A percentile compares a stretch with the other conserved stretches of the same genome.
Conservation (phyloP, 2,113 vertebrate species). For the Prinia subflava region DNA sequence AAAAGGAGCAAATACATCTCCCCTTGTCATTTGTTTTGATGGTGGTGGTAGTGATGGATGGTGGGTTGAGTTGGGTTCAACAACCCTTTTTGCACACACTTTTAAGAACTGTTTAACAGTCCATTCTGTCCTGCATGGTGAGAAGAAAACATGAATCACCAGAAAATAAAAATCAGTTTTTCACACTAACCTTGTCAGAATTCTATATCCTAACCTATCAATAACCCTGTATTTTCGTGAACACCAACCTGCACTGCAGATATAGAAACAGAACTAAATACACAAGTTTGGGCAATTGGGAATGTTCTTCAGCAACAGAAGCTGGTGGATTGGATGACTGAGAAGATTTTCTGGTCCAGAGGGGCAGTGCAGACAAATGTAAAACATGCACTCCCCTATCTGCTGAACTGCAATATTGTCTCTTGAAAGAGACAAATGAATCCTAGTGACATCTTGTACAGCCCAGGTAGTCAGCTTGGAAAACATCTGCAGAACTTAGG, state of each 20-base stretch:
- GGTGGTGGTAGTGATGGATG: not conserved
- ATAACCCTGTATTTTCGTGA: not conserved
- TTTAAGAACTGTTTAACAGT: not conserved
- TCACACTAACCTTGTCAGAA: not conserved
- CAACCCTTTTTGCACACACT: not conserved
- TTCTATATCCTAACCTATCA: not conserved
- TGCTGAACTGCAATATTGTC: not conserved
- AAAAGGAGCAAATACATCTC: not conserved
- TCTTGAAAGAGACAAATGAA: not conserved
- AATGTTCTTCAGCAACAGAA: not conserved
- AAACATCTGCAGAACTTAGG: not conserved
- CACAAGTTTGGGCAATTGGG: fast-evolving
- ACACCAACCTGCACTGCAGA: not conserved
- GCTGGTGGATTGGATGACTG: not conserved
- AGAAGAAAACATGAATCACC: not conserved
- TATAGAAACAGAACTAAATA: not conserved
- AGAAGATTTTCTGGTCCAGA: not conserved
- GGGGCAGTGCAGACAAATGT: fast-evolving
- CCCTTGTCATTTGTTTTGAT: not conserved
- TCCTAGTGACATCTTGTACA: not conserved
- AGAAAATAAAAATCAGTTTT: not conserved
- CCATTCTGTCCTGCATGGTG: not conserved
- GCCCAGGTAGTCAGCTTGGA: not conserved
- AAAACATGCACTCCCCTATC: not conserved
- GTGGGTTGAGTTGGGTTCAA: not conserved